Conservation (phyloP, 2,888 invertebrate species). For the Dichetophora obliterata region DNA sequence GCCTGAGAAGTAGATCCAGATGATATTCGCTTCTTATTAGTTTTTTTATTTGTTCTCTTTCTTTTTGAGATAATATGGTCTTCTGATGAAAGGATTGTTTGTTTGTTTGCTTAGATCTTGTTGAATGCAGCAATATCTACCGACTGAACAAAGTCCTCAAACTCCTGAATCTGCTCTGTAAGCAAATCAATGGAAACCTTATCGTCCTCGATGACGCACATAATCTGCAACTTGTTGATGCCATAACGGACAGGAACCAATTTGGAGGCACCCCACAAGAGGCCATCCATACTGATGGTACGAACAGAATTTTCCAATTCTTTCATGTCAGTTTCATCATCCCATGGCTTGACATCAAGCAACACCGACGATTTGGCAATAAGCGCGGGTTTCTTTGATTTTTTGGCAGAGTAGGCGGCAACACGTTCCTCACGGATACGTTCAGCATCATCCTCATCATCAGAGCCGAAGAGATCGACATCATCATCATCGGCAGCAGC, state of each 20-base stretch:
- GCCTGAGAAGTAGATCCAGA: too few relatives aligned
- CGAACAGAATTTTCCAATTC: slow-evolving; percentile 88
- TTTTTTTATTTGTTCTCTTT: too few relatives aligned
- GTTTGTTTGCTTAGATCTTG: slow-evolving; percentile 88
- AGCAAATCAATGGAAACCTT: slow-evolving; percentile 93
- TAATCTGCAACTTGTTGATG: slow-evolving; percentile 94
- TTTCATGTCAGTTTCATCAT: slow-evolving; percentile 88
- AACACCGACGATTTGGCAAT: slow-evolving; percentile 97
- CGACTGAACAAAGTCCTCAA: slow-evolving; percentile 94
- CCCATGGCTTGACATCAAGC: slow-evolving; percentile 98
- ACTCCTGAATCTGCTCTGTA: slow-evolving; percentile 88
- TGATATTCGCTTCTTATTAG: too few relatives aligned
- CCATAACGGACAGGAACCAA: slow-evolving; percentile 95
- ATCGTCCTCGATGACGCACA: slow-evolving; percentile 96
- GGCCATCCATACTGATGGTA: slow-evolving; percentile 89
- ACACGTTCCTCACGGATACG: slow-evolving; percentile 89
- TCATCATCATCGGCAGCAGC: slow-evolving; percentile 81
- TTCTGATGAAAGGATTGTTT: too few relatives aligned
- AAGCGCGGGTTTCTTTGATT: slow-evolving; percentile 91
- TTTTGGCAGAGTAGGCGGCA: slow-evolving; percentile 93
- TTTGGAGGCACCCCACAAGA: slow-evolving; percentile 96
- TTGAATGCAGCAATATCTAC: slow-evolving; percentile 98
- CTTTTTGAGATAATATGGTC: too few relatives aligned
- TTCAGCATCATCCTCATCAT: slow-evolving; percentile 87
- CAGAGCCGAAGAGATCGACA: slow-evolving; percentile 92